phyloP scores from a whole-genome alignment of 2,113 vertebrate species.

The Sander vitreus region DNA sequence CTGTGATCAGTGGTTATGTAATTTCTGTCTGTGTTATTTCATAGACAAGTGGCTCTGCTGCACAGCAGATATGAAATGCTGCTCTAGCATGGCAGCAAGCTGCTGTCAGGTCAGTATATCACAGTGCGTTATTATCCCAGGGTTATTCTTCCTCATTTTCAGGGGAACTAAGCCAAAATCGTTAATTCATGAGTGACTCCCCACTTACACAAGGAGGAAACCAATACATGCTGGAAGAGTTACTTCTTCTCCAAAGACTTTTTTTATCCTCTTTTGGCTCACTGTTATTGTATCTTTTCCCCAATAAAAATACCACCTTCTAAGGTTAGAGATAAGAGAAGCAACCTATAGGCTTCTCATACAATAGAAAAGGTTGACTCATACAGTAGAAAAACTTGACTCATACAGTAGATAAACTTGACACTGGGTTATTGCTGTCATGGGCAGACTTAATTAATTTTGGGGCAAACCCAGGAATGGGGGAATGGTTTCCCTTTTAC shows the following conservation, averaged over 20 bases:
- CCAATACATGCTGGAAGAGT: conserved; percentile 8
- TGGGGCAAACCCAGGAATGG: no score
- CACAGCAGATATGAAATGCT: conserved; percentile 52
- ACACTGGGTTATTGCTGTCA: neutral
- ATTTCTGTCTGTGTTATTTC: conserved; percentile 68
- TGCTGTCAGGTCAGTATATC: conserved; percentile 58
- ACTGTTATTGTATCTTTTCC: conserved; percentile 10
- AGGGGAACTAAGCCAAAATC: conserved; percentile 38
- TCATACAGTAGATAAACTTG: neutral
- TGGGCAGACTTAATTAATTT: neutral
- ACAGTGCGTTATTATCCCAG: conserved; percentile 47
- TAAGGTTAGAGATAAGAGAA: neutral
- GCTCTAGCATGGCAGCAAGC: conserved; percentile 42
- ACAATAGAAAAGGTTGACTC: neutral
- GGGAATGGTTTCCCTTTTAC: neutral
- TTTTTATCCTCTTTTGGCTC: conserved; percentile 3
- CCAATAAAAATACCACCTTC: neutral
- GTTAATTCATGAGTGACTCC: conserved; percentile 16
- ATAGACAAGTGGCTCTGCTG: conserved; percentile 49
- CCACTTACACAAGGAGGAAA: conserved; percentile 15
- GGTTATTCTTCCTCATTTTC: conserved; percentile 47
- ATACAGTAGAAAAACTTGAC: neutral
- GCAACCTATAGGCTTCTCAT: neutral
- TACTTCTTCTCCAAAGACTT: conserved; percentile 1
- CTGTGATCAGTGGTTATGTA: conserved; percentile 59